Percentiles rank a stretch among this genome's conserved stretches.
Conservation (phyloP, 2,113 vertebrate genomes). For the Oreamnos americanus region DNA sequence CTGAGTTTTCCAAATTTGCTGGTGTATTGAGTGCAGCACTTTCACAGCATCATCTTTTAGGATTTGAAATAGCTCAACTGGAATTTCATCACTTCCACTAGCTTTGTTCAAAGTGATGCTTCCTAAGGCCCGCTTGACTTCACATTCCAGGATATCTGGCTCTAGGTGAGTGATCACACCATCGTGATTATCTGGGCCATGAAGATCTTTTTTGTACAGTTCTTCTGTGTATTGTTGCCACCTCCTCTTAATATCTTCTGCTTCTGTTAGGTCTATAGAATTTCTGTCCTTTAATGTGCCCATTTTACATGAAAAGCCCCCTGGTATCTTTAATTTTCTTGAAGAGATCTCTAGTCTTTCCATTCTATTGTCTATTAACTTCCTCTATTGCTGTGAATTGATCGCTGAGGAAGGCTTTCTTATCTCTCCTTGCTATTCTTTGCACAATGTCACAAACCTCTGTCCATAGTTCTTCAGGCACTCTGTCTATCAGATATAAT, state of each 20-base stretch:
- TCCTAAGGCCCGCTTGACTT: neutral
- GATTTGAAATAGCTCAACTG: neutral
- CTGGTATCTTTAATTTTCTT: neutral
- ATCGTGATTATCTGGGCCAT: neutral
- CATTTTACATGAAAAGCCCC: neutral
- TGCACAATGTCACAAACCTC: neutral
- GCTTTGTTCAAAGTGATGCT: neutral
- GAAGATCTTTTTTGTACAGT: neutral
- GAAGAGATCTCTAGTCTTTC: neutral
- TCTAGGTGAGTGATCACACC: neutral
- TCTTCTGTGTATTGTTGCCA: neutral
- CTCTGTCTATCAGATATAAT: neutral
- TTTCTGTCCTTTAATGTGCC: neutral
- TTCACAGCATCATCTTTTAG: neutral
- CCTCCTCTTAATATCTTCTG: neutral
- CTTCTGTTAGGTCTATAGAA: neutral
- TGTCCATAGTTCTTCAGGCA: neutral
- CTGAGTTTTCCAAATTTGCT: neutral
- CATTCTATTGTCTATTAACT: neutral
- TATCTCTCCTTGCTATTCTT: neutral
- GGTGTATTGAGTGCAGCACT: neutral
- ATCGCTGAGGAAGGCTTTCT: neutral
- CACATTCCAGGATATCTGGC: neutral
- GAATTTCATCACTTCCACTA: neutral
- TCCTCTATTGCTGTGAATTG: neutral